Evolutionary conservation across 2,797 vertebrate species (phyloP).

Genomic region (Eulemur albifrons): DNA sequence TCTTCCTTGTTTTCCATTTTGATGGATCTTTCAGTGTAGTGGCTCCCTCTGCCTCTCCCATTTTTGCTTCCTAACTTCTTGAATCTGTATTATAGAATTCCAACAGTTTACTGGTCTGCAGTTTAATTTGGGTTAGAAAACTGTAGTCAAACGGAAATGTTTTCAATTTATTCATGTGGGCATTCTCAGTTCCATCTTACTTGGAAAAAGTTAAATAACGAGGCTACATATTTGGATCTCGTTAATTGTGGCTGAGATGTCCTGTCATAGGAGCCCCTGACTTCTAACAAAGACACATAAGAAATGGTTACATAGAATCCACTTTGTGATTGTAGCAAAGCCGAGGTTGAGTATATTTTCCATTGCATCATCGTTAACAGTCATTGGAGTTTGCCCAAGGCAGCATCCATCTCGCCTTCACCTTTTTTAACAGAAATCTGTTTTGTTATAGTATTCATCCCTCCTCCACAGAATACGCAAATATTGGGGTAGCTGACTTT

Average conservation of each 20-base stretch:
- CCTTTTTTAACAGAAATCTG: not conserved
- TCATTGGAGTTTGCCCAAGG: not conserved
- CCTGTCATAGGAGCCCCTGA: not conserved
- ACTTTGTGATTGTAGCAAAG: not conserved
- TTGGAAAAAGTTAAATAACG: conserved; percentile 1
- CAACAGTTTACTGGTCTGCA: not conserved
- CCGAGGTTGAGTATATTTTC: not conserved
- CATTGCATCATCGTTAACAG: not conserved
- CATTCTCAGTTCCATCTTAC: conserved; percentile 21
- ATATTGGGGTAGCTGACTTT: not conserved
- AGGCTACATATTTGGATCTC: not conserved
- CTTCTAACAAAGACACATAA: not conserved
- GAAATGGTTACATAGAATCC: not conserved
- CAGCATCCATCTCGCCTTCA: not conserved
- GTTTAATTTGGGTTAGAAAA: not conserved
- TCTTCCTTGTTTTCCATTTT: not conserved
- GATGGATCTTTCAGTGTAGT: not conserved
- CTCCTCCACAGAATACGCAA: not conserved
- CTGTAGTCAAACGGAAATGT: not conserved
- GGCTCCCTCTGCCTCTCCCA: not conserved
- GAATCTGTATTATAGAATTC: not conserved
- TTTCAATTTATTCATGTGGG: conserved; percentile 14
- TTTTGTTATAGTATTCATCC: not conserved
- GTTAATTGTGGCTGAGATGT: not conserved
- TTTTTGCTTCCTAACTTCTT: not conserved